Percentiles rank a stretch among this genome's conserved stretches.
phyloP scores from a whole-genome alignment of 2,888 invertebrate species.

The Coronaproctus castanopsis region DNA sequence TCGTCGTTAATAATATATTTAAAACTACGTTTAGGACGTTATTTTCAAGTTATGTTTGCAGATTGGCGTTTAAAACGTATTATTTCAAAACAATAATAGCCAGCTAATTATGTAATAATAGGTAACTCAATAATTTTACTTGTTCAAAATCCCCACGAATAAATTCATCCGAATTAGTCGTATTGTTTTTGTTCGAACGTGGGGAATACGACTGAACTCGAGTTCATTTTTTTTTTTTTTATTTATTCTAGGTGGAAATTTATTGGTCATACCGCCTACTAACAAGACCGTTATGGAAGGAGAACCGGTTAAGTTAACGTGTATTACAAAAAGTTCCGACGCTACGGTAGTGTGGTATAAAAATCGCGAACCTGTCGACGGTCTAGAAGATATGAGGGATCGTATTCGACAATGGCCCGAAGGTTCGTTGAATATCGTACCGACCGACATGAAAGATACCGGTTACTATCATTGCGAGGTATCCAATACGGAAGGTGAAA shows the following conservation, averaged over 20 bases:
- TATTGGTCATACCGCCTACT: constrained; percentile 67
- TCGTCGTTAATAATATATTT: too few species aligned
- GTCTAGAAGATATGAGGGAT: constrained; percentile 32
- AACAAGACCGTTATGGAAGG: constrained; percentile 76
- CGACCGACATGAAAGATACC: constrained; percentile 58
- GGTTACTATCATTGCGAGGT: constrained; percentile 78
- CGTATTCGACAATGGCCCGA: constrained; percentile 32
- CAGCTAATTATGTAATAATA: too few species aligned
- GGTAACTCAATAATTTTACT: too few species aligned
- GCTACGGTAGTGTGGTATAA: constrained; percentile 44
- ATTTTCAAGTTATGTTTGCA: too few species aligned
- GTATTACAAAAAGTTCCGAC: constrained; percentile 52
- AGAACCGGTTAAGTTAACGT: constrained; percentile 57
- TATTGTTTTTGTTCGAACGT: too few species aligned
- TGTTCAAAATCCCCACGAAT: too few species aligned
- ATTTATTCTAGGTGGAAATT: constrained; percentile 50
- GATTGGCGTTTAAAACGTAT: too few species aligned
- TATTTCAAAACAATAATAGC: too few species aligned
- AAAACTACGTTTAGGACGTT: too few species aligned
- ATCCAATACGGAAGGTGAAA: constrained; percentile 43
- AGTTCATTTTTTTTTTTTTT: constrained; percentile 3
- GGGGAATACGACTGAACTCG: background rate
- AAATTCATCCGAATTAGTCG: too few species aligned
- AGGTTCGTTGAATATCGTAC: constrained; percentile 54
- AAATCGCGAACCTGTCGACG: constrained; percentile 39